phyloP scores from a whole-genome alignment of 2,113 vertebrate genomes.

The Plecturocebus donacophilus region DNA sequence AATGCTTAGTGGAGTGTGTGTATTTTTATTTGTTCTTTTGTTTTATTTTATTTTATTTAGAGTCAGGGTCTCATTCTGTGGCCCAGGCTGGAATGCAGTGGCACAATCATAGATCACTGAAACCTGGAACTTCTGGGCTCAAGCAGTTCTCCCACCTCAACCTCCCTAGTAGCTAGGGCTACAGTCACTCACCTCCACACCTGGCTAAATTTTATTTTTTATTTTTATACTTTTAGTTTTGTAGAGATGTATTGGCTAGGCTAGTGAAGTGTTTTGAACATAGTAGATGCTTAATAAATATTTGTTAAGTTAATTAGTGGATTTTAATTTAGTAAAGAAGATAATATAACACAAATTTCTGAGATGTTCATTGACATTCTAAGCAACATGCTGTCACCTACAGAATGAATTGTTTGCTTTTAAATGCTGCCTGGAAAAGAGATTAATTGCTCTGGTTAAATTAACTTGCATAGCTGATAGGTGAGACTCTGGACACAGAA shows the following conservation, averaged over 20 bases:
- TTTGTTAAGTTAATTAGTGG: neutral
- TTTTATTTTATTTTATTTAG: too few relatives aligned
- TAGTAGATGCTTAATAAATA: neutral
- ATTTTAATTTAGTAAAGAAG: slow-evolving; percentile 66
- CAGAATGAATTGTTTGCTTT: slow-evolving; percentile 81
- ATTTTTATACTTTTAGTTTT: too few relatives aligned
- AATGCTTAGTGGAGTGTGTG: neutral
- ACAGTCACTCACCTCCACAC: too few relatives aligned
- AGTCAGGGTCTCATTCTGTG: too few relatives aligned
- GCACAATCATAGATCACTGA: too few relatives aligned
- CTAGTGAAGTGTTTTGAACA: neutral
- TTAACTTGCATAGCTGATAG: slow-evolving; percentile 78
- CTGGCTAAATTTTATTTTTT: too few relatives aligned
- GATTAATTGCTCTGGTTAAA: slow-evolving; percentile 84
- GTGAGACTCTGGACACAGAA: slow-evolving; percentile 68
- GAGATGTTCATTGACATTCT: slow-evolving; percentile 71
- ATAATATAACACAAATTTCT: slow-evolving; percentile 70
- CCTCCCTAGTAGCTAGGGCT: too few relatives aligned
- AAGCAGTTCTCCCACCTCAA: too few relatives aligned
- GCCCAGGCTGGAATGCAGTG: too few relatives aligned
- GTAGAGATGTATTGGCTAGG: too few relatives aligned
- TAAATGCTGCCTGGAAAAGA: slow-evolving; percentile 81
- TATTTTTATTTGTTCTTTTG: too few relatives aligned
- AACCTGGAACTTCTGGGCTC: too few relatives aligned
- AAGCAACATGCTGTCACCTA: slow-evolving; percentile 71